Evolutionary conservation across 2,113 vertebrate genomes (phyloP).

Genomic region (Merops nubicus): DNA sequence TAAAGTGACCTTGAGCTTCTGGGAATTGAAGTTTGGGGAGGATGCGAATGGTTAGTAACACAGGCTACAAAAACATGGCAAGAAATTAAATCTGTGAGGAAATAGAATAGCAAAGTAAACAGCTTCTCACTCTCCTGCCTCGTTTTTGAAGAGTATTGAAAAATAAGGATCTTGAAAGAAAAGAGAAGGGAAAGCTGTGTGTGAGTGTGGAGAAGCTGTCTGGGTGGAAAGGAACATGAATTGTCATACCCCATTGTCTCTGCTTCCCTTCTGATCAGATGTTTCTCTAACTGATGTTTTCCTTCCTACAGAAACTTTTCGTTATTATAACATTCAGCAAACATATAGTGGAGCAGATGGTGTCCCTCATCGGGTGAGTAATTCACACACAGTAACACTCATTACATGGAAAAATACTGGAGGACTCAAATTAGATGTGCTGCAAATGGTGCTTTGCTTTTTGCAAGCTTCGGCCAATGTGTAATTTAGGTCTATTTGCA

Average conservation of each 20-base stretch:
- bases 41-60: neutral
- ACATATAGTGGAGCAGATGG: conserved; percentile 95
- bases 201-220: neutral
- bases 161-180: neutral
- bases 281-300: conserved; percentile 59
- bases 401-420: conserved; percentile 10
- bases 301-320: conserved; percentile 90
- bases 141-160: neutral
- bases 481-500: neutral
- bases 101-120: neutral
- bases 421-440: neutral
- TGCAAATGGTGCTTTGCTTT: neutral
- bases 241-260: neutral
- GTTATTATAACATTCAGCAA: conserved; percentile 93
- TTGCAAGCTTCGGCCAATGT: neutral
- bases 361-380: conserved; percentile 93
- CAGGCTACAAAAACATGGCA: conserved; percentile 15
- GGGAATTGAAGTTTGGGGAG: conserved; percentile 36
- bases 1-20: conserved; percentile 52
- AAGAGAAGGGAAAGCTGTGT: neutral
- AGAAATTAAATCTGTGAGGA: neutral
- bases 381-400: conserved; percentile 42
- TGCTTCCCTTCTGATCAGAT: neutral
- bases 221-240: neutral
- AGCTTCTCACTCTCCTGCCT: neutral